Conservation (phyloP, 2,113 vertebrate genomes). For the Boulengeromyrus knoepffleri region DNA sequence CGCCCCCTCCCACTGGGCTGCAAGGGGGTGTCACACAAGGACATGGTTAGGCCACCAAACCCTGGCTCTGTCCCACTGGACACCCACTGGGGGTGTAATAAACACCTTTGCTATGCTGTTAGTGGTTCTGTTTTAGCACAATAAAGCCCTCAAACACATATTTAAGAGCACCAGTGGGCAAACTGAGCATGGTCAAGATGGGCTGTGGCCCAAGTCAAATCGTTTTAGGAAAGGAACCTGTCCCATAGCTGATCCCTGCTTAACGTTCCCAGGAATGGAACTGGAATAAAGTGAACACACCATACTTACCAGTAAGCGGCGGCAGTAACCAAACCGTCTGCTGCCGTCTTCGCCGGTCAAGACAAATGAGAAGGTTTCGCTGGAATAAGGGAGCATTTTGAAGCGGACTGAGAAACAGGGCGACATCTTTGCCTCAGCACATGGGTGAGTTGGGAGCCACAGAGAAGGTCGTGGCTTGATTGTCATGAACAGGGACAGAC, state of each 20-base stretch:
- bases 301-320: conserved; percentile 80
- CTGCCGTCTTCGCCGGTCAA: conserved; percentile 84
- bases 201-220: not conserved
- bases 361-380: conserved; percentile 88
- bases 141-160: not conserved
- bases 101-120: not conserved
- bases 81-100: not conserved
- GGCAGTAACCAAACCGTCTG: conserved; percentile 82
- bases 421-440: not conserved
- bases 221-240: not conserved
- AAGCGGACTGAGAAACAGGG: not conserved
- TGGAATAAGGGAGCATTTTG: conserved; percentile 37
- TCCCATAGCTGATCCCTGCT: not conserved
- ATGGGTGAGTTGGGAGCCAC: not conserved
- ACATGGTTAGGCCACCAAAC: not conserved
- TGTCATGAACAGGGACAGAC: not conserved
- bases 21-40: not conserved
- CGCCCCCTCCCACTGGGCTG: conserved; percentile 80
- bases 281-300: conserved; percentile 45
- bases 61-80: not conserved
- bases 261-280: conserved; percentile 21
- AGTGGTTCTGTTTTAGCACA: not conserved
- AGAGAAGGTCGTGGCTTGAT: not conserved
- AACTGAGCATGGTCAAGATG: not conserved
- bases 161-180: not conserved